phyloP scores from a whole-genome alignment of 2,113 vertebrate genomes.

The Petromus typicus region DNA sequence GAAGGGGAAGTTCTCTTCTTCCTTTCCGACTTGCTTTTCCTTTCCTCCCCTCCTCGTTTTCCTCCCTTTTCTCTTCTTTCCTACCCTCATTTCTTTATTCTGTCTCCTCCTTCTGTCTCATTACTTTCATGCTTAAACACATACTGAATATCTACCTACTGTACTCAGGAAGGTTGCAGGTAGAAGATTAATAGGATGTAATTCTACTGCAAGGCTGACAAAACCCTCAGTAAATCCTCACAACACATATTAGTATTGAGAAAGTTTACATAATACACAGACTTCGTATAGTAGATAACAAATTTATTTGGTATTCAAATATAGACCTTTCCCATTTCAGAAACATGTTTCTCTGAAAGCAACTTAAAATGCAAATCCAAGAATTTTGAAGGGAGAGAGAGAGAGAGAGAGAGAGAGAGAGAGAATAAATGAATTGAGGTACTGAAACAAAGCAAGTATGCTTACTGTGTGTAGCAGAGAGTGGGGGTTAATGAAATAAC shows the following conservation, averaged over 20 bases:
- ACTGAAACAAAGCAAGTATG: neutral
- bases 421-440: neutral
- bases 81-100: no score
- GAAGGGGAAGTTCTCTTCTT: neutral
- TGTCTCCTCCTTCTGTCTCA: neutral
- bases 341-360: neutral
- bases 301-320: neutral
- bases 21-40: neutral
- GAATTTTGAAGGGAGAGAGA: neutral
- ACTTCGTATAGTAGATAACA: neutral
- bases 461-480: neutral
- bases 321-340: neutral
- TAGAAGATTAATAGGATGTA: neutral
- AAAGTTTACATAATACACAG: neutral
- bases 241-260: neutral
- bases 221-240: neutral
- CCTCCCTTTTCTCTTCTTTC: fast-evolving
- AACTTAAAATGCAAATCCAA: neutral
- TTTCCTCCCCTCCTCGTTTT: neutral
- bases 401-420: neutral
- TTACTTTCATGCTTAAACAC: conserved; percentile 11
- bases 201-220: neutral
- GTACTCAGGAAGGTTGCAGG: neutral
- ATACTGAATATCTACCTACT: neutral
- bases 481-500: neutral